These are phyloP conservation scores for Sarcophaga bullata DNA, from an alignment of 1,140 invertebrate genomes.

Conservation along the genomic window DNA sequence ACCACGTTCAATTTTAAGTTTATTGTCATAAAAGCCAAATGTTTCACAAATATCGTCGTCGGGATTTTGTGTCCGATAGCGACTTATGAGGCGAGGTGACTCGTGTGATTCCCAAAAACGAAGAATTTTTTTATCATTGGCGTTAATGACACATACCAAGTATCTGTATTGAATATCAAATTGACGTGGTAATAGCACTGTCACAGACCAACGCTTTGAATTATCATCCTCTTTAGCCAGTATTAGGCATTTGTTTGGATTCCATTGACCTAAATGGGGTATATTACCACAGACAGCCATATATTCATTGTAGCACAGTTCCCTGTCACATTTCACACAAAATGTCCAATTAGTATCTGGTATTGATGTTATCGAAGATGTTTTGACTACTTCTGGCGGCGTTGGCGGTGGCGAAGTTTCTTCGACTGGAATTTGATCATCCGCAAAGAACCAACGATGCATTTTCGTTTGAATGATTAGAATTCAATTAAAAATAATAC, in stretches of 20 bases:
- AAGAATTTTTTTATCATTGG: constrained; percentile 73
- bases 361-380: neutral
- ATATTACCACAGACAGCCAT: constrained; percentile 66
- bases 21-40: constrained; percentile 74
- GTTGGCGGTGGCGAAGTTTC: neutral
- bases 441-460: constrained; percentile 61
- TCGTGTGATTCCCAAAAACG: constrained; percentile 84
- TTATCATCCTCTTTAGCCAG: constrained; percentile 56
- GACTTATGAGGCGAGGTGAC: constrained; percentile 59
- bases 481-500: too few relatives aligned
- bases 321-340: constrained; percentile 42
- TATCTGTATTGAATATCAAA: constrained; percentile 78
- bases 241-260: constrained; percentile 64
- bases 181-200: constrained; percentile 71
- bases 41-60: constrained; percentile 65
- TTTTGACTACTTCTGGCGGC: neutral
- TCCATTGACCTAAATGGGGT: constrained; percentile 66
- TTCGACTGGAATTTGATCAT: constrained; percentile 51
- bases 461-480: constrained; percentile 40
- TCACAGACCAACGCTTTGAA: constrained; percentile 65
- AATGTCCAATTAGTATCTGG: constrained; percentile 52
- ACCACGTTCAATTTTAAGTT: constrained; percentile 76
- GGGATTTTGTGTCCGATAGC: constrained; percentile 48
- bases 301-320: constrained; percentile 59
- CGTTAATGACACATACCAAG: constrained; percentile 74